phyloP scores from a whole-genome alignment of 2,797 vertebrate genomes.

The Sardinella longiceps region DNA sequence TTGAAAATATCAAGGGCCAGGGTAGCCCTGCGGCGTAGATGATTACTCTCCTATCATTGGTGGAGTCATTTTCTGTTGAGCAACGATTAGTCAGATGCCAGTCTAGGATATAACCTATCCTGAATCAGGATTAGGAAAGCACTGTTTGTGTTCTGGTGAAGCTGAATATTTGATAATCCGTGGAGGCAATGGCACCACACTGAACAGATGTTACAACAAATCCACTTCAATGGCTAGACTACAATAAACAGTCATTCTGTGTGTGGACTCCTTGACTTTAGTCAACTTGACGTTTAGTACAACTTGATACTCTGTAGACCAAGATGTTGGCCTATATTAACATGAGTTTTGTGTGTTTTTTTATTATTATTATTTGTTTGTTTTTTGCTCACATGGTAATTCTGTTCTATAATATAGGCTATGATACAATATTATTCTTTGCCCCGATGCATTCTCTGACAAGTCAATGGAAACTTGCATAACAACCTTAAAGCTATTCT shows the following conservation, averaged over 20 bases:
- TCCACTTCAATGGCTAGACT: neutral
- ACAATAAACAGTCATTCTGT: too few relatives aligned
- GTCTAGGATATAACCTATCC: neutral
- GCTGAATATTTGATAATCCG: neutral
- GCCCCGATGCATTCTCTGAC: neutral
- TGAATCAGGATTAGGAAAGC: constrained; percentile 2
- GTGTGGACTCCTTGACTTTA: too few relatives aligned
- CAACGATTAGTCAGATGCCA: neutral
- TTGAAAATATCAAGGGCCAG: neutral
- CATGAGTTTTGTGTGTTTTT: neutral
- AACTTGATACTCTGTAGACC: neutral
- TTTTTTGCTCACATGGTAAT: neutral
- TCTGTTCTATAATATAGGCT: neutral
- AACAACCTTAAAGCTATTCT: neutral
- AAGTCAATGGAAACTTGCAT: neutral
- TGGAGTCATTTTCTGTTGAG: neutral
- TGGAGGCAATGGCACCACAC: neutral
- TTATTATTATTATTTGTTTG: too few relatives aligned
- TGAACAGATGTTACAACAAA: neutral
- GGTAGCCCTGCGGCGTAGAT: too few relatives aligned
- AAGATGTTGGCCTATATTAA: neutral
- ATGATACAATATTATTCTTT: neutral
- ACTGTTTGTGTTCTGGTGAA: neutral
- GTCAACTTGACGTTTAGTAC: too few relatives aligned
- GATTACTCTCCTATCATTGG: neutral